A percentile compares a stretch with the other conserved stretches of the same genome.
phyloP scores from a whole-genome alignment of 23 tunicate genomes.

The Styela plicata region DNA sequence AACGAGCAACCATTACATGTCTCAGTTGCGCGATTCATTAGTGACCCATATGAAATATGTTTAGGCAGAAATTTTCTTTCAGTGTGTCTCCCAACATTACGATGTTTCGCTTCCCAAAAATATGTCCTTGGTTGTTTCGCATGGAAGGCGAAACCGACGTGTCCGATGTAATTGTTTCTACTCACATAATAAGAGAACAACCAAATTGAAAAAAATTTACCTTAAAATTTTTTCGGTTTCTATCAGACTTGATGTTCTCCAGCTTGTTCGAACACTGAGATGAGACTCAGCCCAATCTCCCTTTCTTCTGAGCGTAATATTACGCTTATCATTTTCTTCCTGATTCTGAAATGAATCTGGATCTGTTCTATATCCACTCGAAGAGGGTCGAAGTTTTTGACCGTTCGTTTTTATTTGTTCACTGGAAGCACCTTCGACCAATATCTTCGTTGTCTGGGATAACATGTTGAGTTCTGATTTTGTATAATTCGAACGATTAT shows the following conservation, averaged over 20 bases:
- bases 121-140: no score
- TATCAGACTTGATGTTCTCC: not conserved
- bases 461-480: no score
- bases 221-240: not conserved
- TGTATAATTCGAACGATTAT: not conserved
- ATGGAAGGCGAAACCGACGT: no score
- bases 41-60: no score
- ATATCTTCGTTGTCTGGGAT: not conserved
- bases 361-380: slow-evolving; percentile 11
- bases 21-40: no score
- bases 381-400: not conserved
- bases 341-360: not conserved
- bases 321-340: slow-evolving; percentile 2
- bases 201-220: no score
- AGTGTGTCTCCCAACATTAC: no score
- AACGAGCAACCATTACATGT: no score
- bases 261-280: not conserved
- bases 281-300: not conserved
- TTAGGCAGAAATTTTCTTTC: no score
- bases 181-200: no score
- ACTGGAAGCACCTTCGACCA: not conserved
- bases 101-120: no score
- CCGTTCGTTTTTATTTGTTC: not conserved
- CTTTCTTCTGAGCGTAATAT: not conserved
- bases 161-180: no score